Conservation (phyloP, 2,113 vertebrate genomes). For the Mixornis gularis region DNA sequence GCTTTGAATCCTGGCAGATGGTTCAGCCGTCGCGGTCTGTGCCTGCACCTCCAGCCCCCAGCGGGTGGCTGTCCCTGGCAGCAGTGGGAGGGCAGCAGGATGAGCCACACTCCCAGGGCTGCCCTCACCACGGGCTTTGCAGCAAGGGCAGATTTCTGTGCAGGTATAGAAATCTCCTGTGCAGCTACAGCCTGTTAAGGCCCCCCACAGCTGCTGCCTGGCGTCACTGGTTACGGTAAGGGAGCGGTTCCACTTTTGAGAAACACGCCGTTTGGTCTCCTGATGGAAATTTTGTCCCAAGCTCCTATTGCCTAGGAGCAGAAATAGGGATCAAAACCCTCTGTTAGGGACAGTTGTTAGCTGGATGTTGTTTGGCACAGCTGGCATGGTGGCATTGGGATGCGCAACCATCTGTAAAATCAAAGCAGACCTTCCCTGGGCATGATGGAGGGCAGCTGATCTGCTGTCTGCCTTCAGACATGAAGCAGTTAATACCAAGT, state of each 20-base stretch:
- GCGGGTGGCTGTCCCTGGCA: not conserved
- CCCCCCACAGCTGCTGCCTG: not conserved
- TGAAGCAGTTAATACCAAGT: constrained; percentile 49
- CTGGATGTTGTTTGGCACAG: not conserved
- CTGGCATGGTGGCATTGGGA: accelerated
- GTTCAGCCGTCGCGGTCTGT: not conserved
- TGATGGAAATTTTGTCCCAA: not conserved
- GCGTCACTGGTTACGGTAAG: accelerated
- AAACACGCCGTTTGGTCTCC: not conserved
- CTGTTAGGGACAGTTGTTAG: not conserved
- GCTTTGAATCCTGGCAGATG: constrained; percentile 1
- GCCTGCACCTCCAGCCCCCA: not conserved
- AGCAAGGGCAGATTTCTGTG: not conserved
- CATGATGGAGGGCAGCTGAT: not conserved
- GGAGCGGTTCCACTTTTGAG: not conserved
- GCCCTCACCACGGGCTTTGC: accelerated
- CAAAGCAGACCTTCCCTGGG: not conserved
- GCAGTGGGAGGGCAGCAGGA: not conserved
- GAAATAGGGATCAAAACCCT: not conserved
- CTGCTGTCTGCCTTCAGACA: not conserved
- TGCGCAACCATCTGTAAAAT: not conserved
- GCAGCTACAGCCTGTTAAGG: not conserved
- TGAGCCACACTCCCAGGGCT: accelerated
- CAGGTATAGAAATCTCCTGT: not conserved
- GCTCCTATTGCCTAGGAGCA: not conserved